Evolutionary conservation across 2,888 invertebrate genomes (phyloP).

Genomic region (Aleiodes alternator): DNA sequence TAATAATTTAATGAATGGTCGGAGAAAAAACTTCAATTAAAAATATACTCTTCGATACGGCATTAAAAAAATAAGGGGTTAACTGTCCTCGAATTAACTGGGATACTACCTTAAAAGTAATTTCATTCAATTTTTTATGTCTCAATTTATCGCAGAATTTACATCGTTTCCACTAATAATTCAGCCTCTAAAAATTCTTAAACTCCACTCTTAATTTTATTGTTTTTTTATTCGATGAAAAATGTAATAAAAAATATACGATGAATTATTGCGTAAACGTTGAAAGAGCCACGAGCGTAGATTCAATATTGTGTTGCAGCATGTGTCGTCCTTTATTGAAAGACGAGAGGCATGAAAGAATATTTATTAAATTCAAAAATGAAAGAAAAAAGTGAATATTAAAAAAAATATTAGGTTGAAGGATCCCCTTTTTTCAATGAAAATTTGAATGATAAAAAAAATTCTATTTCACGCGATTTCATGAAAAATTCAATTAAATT

Average conservation of each 20-base stretch:
- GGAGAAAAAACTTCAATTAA: no score
- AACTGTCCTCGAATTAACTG: no score
- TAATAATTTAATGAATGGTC: no score
- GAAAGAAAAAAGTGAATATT: neutral
- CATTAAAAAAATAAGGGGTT: no score
- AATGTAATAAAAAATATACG: neutral
- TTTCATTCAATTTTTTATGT: no score
- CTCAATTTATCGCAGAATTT: no score
- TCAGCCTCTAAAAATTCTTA: no score
- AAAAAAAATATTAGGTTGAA: slow-evolving; percentile 33
- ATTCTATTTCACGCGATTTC: neutral
- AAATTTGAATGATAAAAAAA: neutral
- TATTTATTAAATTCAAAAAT: slow-evolving; percentile 20
- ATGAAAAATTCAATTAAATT: neutral
- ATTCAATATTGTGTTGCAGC: slow-evolving; percentile 33
- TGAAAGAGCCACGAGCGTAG: slow-evolving; percentile 29
- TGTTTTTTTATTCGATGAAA: neutral
- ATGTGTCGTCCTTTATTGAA: slow-evolving; percentile 32
- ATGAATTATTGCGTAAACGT: slow-evolving; percentile 17
- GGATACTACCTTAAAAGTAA: no score
- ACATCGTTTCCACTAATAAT: no score
- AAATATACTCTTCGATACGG: no score
- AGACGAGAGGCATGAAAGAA: slow-evolving; percentile 29
- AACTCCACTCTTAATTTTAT: no score
- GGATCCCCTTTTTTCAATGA: slow-evolving; percentile 49